Evolutionary conservation across 2,888 invertebrate species (phyloP), one percentile per base, ranked within the genome.

Genomic region (Drosophila diplacantha): DNA sequence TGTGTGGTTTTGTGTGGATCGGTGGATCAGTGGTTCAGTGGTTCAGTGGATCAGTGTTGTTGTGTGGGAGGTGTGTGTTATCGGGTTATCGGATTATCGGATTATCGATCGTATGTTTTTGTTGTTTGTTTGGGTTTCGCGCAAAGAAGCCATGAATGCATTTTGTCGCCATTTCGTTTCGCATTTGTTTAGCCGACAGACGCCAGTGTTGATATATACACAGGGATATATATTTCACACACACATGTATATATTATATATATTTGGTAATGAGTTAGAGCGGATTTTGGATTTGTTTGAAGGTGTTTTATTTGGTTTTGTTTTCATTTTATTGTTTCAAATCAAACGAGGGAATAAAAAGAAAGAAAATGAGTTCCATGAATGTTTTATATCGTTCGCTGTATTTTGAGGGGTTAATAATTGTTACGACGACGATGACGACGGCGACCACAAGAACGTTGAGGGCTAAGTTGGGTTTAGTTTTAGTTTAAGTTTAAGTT

Each of bases 111-210:
- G 37, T 55, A 58, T 51, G 55, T 43, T 37, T 66, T 56, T 37
- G 39, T 72, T 70, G 41, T 12, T 61, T 68, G n/a, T 54, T 57
- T 31, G 58, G 58, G 68, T 64, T 64, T 72, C 71, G 54, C 84
- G 78, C 73, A 84, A 84, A 80, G 46, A 83, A 85, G 76, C 83
- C 85, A 84, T 83, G 84, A 85, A 80, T 76, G 81, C 72, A 74
- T 74, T 83, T 78, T 83, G 75, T 74, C 70, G 79, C 71, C 79
- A 75, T 72, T 72, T 65, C 24, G 55, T 57, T 61, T 72, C 58
- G 75, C 77, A 84, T 83, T 84, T 84, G 83, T 85, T 83, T 68
- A 73, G 83, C 84, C 85, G 82, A 58, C 50, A 52, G 67, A 51
- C 68, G 68, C 52, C 52, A 68, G 51, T 41, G 46, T 49, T 37